phyloP scores from a whole-genome alignment of 1,140 invertebrate species.

The Bombus vancouverensis region DNA sequence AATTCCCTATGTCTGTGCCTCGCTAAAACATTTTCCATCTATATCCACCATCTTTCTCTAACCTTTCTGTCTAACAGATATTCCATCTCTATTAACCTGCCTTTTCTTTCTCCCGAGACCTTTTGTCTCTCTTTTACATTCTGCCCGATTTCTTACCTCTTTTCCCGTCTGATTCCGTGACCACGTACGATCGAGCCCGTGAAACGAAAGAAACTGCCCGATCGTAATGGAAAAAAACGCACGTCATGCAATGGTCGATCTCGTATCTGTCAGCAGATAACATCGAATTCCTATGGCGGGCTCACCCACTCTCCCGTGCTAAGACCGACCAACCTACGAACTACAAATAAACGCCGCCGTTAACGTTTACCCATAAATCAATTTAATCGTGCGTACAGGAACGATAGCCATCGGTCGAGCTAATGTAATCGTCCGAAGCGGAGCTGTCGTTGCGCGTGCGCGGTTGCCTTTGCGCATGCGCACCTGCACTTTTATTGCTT shows the following conservation, averaged over 20 bases:
- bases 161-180: not conserved
- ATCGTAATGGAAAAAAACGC: slow-evolving; percentile 51
- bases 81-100: not conserved
- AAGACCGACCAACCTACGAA: slow-evolving; percentile 28
- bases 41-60: not conserved
- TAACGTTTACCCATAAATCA: slow-evolving; percentile 69
- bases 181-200: slow-evolving; percentile 22
- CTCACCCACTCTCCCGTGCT: slow-evolving; percentile 64
- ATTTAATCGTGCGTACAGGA: slow-evolving; percentile 68
- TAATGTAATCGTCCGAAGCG: slow-evolving; percentile 66
- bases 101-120: not conserved
- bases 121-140: not conserved
- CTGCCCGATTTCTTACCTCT: not conserved
- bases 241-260: slow-evolving; percentile 66
- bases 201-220: slow-evolving; percentile 53
- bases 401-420: slow-evolving; percentile 60
- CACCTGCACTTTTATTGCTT: not conserved
- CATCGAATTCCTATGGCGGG: slow-evolving; percentile 67
- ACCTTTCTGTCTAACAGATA: not conserved
- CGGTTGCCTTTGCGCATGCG: not conserved
- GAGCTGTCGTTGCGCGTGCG: not conserved
- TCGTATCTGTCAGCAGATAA: slow-evolving; percentile 70
- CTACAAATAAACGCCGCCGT: slow-evolving; percentile 57
- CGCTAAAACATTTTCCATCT: too few species aligned
- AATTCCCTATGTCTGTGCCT: slow-evolving; percentile 47